Conservation (phyloP, 2,797 vertebrate species). For the Columba guinea region DNA sequence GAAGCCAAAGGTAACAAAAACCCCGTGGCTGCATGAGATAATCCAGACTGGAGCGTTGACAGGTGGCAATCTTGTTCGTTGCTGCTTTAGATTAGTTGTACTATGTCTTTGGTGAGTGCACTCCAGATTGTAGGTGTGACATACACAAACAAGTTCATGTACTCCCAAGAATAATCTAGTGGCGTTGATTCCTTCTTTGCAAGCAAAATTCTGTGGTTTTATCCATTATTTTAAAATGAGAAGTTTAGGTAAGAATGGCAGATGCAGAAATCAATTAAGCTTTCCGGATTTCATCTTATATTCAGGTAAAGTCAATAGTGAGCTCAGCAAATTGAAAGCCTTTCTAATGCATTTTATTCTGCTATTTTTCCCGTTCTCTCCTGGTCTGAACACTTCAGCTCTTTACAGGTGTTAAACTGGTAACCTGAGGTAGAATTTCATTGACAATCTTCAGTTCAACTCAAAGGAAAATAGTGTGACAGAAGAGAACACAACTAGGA, state of each 20-base stretch:
- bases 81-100: not conserved
- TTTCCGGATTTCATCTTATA: not conserved
- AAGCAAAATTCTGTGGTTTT: not conserved
- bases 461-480: not conserved
- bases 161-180: not conserved
- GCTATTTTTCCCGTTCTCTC: not conserved
- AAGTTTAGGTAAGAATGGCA: not conserved
- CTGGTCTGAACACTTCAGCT: not conserved
- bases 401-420: not conserved
- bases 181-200: not conserved
- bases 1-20: not conserved
- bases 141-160: not conserved
- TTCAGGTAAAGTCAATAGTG: not conserved
- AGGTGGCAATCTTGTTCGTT: not conserved
- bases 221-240: not conserved
- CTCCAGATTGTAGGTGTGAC: not conserved
- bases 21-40: not conserved
- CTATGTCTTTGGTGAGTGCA: not conserved
- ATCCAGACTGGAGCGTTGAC: not conserved
- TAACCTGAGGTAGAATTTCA: not conserved
- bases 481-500: not conserved
- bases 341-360: not conserved
- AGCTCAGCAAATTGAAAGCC: not conserved
- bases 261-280: constrained; percentile 5
- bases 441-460: not conserved